A percentile compares a stretch with the other conserved stretches of the same genome.
Conservation (phyloP, 2,113 vertebrate species). For the Protobothrops flavoviridis region DNA sequence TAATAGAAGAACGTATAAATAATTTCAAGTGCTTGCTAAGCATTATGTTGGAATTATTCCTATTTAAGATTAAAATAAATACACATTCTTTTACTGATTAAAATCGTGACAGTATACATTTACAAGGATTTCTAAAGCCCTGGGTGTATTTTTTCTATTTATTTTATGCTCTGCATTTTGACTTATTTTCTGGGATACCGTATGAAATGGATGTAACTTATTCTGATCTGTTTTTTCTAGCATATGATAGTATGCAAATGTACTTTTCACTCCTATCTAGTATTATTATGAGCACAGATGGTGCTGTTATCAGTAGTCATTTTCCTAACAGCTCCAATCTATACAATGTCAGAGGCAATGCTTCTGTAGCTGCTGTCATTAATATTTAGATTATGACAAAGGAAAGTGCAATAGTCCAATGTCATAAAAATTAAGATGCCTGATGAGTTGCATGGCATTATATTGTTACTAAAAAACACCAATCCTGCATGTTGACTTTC, state of each 20-base stretch:
- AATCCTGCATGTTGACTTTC: not conserved
- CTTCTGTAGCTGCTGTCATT: not conserved
- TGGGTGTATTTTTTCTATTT: conserved; percentile 42
- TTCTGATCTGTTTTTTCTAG: conserved; percentile 38
- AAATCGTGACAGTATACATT: conserved; percentile 34
- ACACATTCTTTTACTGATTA: conserved; percentile 38
- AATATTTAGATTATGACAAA: not conserved
- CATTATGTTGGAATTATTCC: not conserved
- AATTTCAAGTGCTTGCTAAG: conserved; percentile 13
- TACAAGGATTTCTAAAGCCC: conserved; percentile 30
- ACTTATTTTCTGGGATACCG: conserved; percentile 31
- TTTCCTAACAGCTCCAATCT: conserved; percentile 22
- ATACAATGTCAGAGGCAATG: conserved; percentile 3
- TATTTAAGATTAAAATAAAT: conserved; percentile 43
- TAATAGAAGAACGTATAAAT: not conserved
- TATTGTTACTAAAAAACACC: not conserved
- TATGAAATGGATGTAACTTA: conserved; percentile 39
- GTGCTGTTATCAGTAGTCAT: not conserved
- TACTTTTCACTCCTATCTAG: conserved; percentile 1
- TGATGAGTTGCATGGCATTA: not conserved
- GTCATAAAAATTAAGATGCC: not conserved
- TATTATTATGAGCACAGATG: not conserved
- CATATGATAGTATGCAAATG: not conserved
- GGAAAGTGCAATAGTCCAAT: not conserved
- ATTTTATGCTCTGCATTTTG: conserved; percentile 34